Conservation (phyloP, 2,797 vertebrate species). For the Peromyscus attwateri region DNA sequence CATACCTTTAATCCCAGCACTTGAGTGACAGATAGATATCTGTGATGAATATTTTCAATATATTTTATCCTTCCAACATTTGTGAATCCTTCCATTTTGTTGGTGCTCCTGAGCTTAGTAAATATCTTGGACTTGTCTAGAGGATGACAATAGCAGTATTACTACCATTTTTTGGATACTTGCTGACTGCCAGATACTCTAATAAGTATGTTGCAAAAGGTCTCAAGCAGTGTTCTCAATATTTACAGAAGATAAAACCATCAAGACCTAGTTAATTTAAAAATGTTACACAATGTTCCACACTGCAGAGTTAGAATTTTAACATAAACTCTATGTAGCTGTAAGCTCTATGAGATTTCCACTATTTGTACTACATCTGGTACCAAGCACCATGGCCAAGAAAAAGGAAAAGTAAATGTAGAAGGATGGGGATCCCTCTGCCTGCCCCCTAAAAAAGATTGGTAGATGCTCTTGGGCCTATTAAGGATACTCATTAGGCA, state of each 20-base stretch:
- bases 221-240: conserved; percentile 45
- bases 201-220: conserved; percentile 39
- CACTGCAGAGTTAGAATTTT: conserved; percentile 28
- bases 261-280: conserved; percentile 32
- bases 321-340: conserved; percentile 23
- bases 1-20: background rate
- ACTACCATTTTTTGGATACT: conserved; percentile 12
- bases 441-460: background rate
- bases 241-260: conserved; percentile 29
- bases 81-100: conserved; percentile 19
- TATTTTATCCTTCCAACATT: background rate
- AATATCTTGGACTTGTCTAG: background rate
- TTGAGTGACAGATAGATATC: background rate
- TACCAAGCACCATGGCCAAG: background rate
- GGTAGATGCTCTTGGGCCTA: background rate
- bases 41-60: conserved; percentile 23
- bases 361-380: background rate
- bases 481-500: conserved; percentile 13
- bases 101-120: conserved; percentile 45
- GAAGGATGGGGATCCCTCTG: conserved; percentile 8
- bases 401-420: conserved; percentile 42
- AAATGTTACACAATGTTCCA: conserved; percentile 28
- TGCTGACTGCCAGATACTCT: background rate
- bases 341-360: conserved; percentile 16
- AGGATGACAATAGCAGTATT: conserved; percentile 2